These are phyloP conservation scores for Dascillus cervinus DNA, from an alignment of 2,888 invertebrate genomes.

Conservation along the genomic window DNA sequence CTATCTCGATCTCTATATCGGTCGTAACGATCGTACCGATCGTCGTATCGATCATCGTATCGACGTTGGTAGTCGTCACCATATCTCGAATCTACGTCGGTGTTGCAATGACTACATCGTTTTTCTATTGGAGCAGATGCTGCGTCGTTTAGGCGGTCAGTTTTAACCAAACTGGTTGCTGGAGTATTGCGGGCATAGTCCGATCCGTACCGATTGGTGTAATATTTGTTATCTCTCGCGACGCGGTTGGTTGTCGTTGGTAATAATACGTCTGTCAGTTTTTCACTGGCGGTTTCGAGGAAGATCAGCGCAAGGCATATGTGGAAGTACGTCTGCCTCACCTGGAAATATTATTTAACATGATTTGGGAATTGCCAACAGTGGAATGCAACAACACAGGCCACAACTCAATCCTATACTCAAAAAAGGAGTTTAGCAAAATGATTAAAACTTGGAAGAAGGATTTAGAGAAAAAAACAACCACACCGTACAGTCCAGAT, in stretches of 20 bases:
- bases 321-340: too few species aligned
- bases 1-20: slow-evolving; percentile 33
- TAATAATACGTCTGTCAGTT: slow-evolving; percentile 20
- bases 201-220: slow-evolving; percentile 18
- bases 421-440: too few species aligned
- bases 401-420: too few species aligned
- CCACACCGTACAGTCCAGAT: too few species aligned
- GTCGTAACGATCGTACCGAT: slow-evolving; percentile 19
- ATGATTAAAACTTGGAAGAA: too few species aligned
- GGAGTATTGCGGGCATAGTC: slow-evolving; percentile 6
- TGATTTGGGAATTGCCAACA: too few species aligned
- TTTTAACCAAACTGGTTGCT: slow-evolving; percentile 20
- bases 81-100: slow-evolving; percentile 37
- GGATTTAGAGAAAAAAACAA: too few species aligned
- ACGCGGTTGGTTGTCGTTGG: slow-evolving; percentile 13
- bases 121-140: slow-evolving; percentile 21
- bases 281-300: slow-evolving; percentile 7
- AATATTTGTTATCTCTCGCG: slow-evolving; percentile 21
- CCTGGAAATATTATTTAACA: too few species aligned
- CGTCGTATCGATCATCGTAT: slow-evolving; percentile 21
- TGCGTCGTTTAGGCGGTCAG: slow-evolving; percentile 26
- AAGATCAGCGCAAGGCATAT: slow-evolving; percentile 4
- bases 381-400: too few species aligned
- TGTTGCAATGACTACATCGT: slow-evolving; percentile 27
- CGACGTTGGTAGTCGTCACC: slow-evolving; percentile 34